These are phyloP conservation scores for Pyrocoelia pectoralis DNA, from an alignment of 2,888 invertebrate genomes.

Conservation along the genomic window DNA sequence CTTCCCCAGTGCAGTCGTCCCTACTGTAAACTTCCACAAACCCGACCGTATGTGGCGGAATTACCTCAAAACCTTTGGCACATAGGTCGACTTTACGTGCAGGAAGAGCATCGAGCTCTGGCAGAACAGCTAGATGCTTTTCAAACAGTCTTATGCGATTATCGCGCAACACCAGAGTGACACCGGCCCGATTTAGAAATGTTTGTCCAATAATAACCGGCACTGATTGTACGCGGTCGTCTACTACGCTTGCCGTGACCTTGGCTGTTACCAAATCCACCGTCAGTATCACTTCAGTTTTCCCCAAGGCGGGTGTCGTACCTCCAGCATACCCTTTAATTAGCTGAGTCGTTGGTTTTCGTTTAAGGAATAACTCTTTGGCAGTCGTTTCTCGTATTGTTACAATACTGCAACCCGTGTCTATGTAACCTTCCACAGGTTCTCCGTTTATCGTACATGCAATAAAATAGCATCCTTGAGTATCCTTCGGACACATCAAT, in stretches of 20 bases:
- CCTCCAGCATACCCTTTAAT: neutral
- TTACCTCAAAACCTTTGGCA: no score
- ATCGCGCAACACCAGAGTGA: neutral
- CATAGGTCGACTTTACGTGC: neutral
- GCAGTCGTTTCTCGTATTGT: neutral
- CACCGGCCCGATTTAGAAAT: neutral
- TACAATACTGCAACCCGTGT: constrained; percentile 2
- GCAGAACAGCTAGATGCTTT: neutral
- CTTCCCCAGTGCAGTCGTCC: neutral
- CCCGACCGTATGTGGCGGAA: no score
- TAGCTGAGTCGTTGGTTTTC: neutral
- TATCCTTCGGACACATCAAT: no score
- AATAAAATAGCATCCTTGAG: no score
- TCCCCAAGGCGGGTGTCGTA: no score
- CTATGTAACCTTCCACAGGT: neutral
- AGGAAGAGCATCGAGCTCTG: neutral
- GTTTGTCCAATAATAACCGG: constrained; percentile 6
- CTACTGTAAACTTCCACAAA: no score
- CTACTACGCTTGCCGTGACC: neutral
- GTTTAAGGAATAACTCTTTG: neutral
- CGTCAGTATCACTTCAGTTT: no score
- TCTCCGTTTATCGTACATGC: constrained; percentile 11
- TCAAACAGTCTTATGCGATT: neutral
- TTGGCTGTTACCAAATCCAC: neutral
- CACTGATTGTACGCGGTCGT: neutral